phyloP scores from a whole-genome alignment of 2,888 invertebrate genomes.

The Corbicula japonica region DNA sequence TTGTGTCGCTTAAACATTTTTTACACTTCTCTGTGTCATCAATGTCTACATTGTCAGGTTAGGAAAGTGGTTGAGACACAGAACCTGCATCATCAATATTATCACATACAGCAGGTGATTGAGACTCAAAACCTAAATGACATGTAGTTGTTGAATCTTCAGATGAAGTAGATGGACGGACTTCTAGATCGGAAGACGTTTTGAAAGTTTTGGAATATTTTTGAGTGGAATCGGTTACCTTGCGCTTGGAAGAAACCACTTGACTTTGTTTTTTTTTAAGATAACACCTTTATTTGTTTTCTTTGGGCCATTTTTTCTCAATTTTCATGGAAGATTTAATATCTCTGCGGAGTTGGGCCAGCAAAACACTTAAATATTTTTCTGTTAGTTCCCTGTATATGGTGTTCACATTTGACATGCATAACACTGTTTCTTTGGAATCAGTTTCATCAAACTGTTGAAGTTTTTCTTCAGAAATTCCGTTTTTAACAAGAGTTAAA shows the following conservation, averaged over 20 bases:
- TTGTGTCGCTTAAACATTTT: slow-evolving; percentile 31
- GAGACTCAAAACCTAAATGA: background rate
- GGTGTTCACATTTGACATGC: background rate
- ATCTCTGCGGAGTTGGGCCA: slow-evolving; percentile 46
- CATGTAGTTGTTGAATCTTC: slow-evolving; percentile 2
- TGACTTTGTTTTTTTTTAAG: background rate
- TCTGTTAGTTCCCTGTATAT: slow-evolving; percentile 9
- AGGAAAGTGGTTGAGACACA: slow-evolving; percentile 2
- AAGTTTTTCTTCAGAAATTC: slow-evolving; percentile 15
- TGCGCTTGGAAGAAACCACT: no score
- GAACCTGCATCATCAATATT: background rate
- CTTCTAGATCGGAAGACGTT: background rate
- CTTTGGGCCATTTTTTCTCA: slow-evolving; percentile 50
- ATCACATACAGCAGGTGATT: background rate
- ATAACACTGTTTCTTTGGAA: background rate
- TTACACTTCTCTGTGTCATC: slow-evolving; percentile 33
- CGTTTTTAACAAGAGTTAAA: slow-evolving; percentile 1
- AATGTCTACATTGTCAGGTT: background rate
- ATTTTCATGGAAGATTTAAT: slow-evolving; percentile 41
- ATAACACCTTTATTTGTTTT: slow-evolving; percentile 42
- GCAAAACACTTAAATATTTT: slow-evolving; percentile 38
- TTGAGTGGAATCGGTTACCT: background rate
- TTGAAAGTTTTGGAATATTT: background rate
- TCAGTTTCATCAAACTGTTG: slow-evolving; percentile 30
- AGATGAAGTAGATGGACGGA: background rate